Percentiles rank a stretch among this genome's conserved stretches.
Conservation (phyloP, 1,140 invertebrate species). For the Pogonomyrmex barbatus region DNA sequence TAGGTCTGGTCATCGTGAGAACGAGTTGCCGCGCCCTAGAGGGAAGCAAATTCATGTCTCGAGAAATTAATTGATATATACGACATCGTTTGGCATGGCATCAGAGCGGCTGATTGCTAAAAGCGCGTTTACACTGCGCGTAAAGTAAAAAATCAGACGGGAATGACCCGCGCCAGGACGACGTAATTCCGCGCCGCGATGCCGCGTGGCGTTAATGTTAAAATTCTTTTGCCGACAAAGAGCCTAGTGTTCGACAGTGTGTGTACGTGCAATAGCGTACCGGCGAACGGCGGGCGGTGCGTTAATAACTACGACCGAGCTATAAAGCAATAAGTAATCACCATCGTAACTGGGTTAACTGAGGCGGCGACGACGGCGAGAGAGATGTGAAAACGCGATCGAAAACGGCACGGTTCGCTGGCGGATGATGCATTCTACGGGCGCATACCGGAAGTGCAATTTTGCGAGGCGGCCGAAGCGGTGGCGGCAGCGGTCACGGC, state of each 20-base stretch:
- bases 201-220: slow-evolving; percentile 65
- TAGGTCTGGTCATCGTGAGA: not conserved
- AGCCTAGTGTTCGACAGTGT: slow-evolving; percentile 70
- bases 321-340: slow-evolving; percentile 70
- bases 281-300: slow-evolving; percentile 17
- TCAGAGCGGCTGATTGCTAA: slow-evolving; percentile 6
- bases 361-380: slow-evolving; percentile 54
- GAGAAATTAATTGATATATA: slow-evolving; percentile 24
- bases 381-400: slow-evolving; percentile 73
- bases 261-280: slow-evolving; percentile 33
- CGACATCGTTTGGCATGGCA: not conserved
- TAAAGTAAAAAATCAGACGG: slow-evolving; percentile 27
- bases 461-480: slow-evolving; percentile 18
- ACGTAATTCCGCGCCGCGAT: slow-evolving; percentile 48
- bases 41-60: not conserved
- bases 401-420: slow-evolving; percentile 22
- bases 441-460: slow-evolving; percentile 55
- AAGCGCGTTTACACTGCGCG: not conserved
- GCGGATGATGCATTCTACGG: not conserved
- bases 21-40: not conserved
- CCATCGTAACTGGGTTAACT: slow-evolving; percentile 80
- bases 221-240: slow-evolving; percentile 78
- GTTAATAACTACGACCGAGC: slow-evolving; percentile 73
- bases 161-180: slow-evolving; percentile 1
- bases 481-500: not conserved